Evolutionary conservation across 2,888 invertebrate species (phyloP), one percentile per base, ranked within the genome.

Genomic region (Corythucha ciliata): DNA sequence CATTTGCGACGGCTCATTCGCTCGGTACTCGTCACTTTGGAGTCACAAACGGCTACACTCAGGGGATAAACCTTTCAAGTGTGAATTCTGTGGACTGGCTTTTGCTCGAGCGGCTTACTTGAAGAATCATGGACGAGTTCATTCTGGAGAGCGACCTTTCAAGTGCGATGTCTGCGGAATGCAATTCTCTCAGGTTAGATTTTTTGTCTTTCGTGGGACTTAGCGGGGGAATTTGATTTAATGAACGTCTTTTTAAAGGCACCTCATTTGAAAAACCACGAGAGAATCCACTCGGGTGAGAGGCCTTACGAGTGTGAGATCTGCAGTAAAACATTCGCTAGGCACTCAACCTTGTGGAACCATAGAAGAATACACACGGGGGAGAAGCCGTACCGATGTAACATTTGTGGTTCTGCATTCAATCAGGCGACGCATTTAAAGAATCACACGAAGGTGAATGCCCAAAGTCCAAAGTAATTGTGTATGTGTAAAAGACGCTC

Each of bases 41-140:
- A 87, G 87, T 10, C 88, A 88, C 67, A 88, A 88, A 70, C 81
- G 88, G 64, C 72, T 89, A 58, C 88, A 89, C 68, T 83, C 86
- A 12, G 87, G 78, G 36, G 77, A 78, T 61, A 89, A 89, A 68
- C 88, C 88, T 64, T 88, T 87, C 69, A 88, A 88, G 70, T 89
- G 88, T 69, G 82, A 83, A 59, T 84, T 87, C 55, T 89, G 88
- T 68, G 87, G 88, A 14, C 74, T 88, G 65, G 86, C 87, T 29
- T 89, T 89, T 67, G 88, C 88, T 51, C 88, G 88, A 68, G 87
- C 87, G 51, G 88, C 88, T n/a, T 88, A 88, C 71, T 72, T 89
- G 59, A 88, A 89, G 67, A 89, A 89, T 66, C 88, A 89, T 67
- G 84, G 85, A 44, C 76, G 88, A 60, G 88, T 89, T 63, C 88